Evolutionary conservation across 92 coral and sea anemone species (phyloP), one percentile per base, ranked within the genome.

Genomic region (Galaxea fascicularis): DNA sequence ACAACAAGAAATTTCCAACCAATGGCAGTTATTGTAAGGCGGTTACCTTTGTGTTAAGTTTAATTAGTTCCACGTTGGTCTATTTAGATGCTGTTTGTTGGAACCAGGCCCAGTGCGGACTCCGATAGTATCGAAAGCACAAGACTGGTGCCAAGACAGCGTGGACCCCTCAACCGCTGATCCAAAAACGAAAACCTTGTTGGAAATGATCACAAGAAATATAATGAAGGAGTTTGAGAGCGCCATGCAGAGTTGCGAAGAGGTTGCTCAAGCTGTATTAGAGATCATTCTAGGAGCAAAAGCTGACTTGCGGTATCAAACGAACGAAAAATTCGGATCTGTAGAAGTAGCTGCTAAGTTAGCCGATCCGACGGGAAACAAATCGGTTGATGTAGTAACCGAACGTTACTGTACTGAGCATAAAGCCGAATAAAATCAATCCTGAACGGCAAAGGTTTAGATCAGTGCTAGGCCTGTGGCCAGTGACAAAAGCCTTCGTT

Each of bases 31-130:
- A n/a, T n/a, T n/a, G n/a, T n/a, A n/a, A n/a, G n/a, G n/a, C n/a
- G n/a, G n/a, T n/a, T n/a, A n/a, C n/a, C n/a, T n/a, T n/a, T n/a
- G n/a, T n/a, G n/a, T n/a, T n/a, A n/a, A 15, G 0, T 10, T 45
- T 21, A 4, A 10, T 39, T 20, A 2, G 16, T 71, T 46, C 30
- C 39, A 10, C 16, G 7, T 25, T 51, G 11, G 8, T 30, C 11
- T 28, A 3, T 28, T n/a, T 45, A 96, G 98, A 64, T 84, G 94
- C 80, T 90, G 96, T 12, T 54, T 96, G 73, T 78, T 96, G 75
- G 98, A 96, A 64, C 95, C 98, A 26, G 98, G 98, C 14, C 98
- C 98, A 0, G 93, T 94, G 60, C 83, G 9, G 79, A 84, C 80
- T 82, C 56, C 59, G 53, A 64, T 54, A 85, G 54, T 64, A 65